Conservation (phyloP, 2,797 vertebrate genomes). For the Chromobotia macracanthus region DNA sequence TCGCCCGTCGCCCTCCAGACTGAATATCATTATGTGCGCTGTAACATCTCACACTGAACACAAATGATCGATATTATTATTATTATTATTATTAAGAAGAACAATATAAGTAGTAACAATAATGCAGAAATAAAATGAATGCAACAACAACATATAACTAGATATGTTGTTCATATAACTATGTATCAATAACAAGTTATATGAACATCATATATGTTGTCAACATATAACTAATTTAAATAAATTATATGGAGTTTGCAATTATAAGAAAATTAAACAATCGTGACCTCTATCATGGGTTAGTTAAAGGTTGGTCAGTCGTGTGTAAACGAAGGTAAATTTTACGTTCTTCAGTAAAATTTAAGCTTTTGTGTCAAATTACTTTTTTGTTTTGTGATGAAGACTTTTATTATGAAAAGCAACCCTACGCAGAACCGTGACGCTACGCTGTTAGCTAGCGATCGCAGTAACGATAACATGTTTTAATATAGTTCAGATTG, state of each 20-base stretch:
- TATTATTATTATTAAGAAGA: background rate
- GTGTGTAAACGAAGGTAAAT: background rate
- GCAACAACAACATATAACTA: no score
- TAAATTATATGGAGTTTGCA: no score
- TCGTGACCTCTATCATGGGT: no score
- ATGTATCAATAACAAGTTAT: no score
- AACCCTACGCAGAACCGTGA: background rate
- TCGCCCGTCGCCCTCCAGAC: slow-evolving; percentile 15
- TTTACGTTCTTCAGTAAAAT: background rate
- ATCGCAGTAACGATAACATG: background rate
- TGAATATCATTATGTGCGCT: background rate
- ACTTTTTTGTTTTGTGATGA: background rate
- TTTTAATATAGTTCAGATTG: background rate
- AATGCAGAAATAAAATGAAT: no score
- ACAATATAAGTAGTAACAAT: background rate
- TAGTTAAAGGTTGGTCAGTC: background rate
- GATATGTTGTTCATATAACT: no score
- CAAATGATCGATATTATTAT: background rate
- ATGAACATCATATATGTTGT: no score
- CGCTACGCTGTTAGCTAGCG: background rate
- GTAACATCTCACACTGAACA: slow-evolving; percentile 6
- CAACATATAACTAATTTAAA: no score
- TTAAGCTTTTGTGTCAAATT: background rate
- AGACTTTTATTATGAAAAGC: slow-evolving; percentile 42
- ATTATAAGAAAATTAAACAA: no score